Conservation (phyloP, 2,113 vertebrate species). For the Sceloporus undulatus region DNA sequence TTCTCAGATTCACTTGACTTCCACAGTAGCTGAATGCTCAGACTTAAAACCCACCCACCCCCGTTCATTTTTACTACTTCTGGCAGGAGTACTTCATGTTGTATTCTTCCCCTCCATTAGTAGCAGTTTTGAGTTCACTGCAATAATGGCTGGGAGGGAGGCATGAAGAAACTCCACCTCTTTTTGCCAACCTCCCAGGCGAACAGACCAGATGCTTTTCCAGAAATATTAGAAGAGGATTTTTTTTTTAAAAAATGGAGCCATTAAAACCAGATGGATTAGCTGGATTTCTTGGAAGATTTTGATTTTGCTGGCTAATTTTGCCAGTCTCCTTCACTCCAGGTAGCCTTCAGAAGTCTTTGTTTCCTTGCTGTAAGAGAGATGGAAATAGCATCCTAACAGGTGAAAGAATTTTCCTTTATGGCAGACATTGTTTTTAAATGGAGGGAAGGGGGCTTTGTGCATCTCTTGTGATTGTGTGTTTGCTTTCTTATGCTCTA, state of each 20-base stretch:
- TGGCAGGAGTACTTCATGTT: constrained; percentile 42
- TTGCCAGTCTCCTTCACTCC: constrained; percentile 48
- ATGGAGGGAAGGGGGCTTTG: neutral
- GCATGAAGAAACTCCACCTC: constrained; percentile 72
- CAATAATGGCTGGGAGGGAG: constrained; percentile 67
- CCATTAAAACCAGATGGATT: constrained; percentile 23
- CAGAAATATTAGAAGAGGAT: constrained; percentile 56
- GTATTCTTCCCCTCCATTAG: constrained; percentile 52
- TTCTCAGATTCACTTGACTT: neutral
- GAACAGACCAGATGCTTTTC: constrained; percentile 71
- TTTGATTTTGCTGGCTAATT: constrained; percentile 57
- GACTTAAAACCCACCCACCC: neutral
- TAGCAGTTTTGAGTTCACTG: constrained; percentile 43
- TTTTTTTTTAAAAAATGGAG: constrained; percentile 5
- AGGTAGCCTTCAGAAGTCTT: constrained; percentile 76
- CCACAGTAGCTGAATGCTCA: neutral
- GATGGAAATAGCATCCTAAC: constrained; percentile 58
- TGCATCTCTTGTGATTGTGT: neutral
- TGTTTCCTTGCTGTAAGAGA: constrained; percentile 69
- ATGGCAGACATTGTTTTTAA: constrained; percentile 34
- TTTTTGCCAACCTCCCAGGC: constrained; percentile 67
- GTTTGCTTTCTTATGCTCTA: constrained; percentile 30
- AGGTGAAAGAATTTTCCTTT: constrained; percentile 45
- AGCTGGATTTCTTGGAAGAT: constrained; percentile 15
- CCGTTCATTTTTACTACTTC: neutral